These are phyloP conservation scores for Apodemus sylvaticus DNA, from an alignment of 2,113 vertebrate genomes.

Conservation along the genomic window DNA sequence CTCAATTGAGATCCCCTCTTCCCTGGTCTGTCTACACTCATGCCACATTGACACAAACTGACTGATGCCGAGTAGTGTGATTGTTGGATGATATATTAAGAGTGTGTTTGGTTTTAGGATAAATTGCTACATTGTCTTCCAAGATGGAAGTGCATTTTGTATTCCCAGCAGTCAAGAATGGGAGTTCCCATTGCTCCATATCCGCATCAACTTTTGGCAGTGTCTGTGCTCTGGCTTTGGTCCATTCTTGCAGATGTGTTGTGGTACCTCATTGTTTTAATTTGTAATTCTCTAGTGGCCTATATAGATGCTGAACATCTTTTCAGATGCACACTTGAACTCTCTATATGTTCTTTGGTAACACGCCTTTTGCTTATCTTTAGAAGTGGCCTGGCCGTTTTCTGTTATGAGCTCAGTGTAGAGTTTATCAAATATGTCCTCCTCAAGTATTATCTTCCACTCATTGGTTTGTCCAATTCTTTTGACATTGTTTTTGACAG, in stretches of 20 bases:
- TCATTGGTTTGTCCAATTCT: neutral
- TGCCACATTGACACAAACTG: neutral
- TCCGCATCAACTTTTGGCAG: neutral
- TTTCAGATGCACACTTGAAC: neutral
- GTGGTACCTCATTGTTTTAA: neutral
- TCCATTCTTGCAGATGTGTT: neutral
- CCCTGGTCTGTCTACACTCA: neutral
- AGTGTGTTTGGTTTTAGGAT: neutral
- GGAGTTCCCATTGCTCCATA: neutral
- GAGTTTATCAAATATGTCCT: constrained; percentile 33
- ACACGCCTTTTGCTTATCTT: neutral
- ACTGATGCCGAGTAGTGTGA: neutral
- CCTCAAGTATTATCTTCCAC: neutral
- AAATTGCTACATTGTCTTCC: neutral
- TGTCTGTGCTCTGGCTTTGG: neutral
- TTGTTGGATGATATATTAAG: neutral
- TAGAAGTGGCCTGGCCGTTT: neutral
- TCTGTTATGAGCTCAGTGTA: neutral
- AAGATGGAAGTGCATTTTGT: neutral
- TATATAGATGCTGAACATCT: neutral
- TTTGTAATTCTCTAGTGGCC: neutral
- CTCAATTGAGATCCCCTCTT: neutral
- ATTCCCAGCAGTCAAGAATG: neutral
- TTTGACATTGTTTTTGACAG: neutral
- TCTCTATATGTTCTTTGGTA: constrained; percentile 4